Base-by-base conservation (phyloP, 2,797 vertebrate genomes). In the Clarias platycephalus region DNA sequence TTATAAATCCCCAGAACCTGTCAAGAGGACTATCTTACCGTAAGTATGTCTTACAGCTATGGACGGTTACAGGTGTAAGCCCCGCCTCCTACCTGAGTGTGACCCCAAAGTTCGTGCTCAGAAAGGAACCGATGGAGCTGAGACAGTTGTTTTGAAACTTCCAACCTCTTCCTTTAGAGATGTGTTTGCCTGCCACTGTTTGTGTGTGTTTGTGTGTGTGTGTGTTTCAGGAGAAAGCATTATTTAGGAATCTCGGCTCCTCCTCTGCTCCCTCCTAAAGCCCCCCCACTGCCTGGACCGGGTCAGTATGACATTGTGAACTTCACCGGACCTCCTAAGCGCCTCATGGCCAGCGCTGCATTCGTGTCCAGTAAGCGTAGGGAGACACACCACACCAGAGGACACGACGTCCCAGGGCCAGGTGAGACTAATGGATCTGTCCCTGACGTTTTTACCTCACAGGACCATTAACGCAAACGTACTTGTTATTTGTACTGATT, bases 281-380 rank as follows among this genome's bases (percentile, higher is more conserved):
- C 90, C 67, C 95, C 94, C 0, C 90, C 93, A 15, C 62, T 62
- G 0, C 95, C 94, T 0, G 95, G 96, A 0, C 96, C 96, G 0
- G 94, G 94, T 0, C 95, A 96, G 20, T 94, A 94, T 0, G 86
- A 96, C 24, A 85, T 95, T 0, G 85, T 89, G 31, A 86, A 88
- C 81, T 90, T 86, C 55, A 4, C 53, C 0, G 71, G 76, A 0
- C 85, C 87, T 0, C 62, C 90, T 5, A 95, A 94, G 67, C 92
- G 76, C 28, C 90, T 91, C 26, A 90, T 92, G 80, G 94, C 94
- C 13, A 93, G 92, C 0, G 94, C 95, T 0, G 93, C 84, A 0
- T 96, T 96, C 24, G 90, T 94, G 83, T 96, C 96, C n/a, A 94
- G 75, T 80, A 95, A 92, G 16, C 87, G 90, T 70, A 89, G 92